Percentiles rank a stretch among this genome's conserved stretches.
Conservation (phyloP, 2,113 vertebrate species). For the Saguinus midas region DNA sequence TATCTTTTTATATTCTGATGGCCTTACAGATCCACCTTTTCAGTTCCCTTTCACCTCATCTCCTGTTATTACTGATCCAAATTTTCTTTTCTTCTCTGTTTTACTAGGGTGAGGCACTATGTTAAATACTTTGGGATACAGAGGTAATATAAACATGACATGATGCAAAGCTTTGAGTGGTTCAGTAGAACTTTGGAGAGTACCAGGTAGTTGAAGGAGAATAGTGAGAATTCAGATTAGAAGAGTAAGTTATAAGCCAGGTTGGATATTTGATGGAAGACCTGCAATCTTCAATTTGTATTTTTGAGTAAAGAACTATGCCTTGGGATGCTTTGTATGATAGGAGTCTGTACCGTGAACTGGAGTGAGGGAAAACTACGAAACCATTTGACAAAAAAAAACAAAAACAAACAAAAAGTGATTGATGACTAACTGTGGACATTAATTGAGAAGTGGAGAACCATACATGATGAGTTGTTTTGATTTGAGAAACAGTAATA, state of each 20-base stretch:
- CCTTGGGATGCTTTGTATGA: not conserved
- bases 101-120: not conserved
- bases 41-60: not conserved
- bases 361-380: not conserved
- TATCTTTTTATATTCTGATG: not conserved
- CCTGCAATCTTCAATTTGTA: not conserved
- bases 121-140: not conserved
- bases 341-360: not conserved
- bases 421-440: not conserved
- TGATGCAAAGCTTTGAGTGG: not conserved
- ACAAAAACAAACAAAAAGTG: not conserved
- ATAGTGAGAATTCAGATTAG: not conserved
- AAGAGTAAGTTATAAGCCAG: not conserved
- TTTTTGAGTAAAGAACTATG: not conserved
- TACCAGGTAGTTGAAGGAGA: not conserved
- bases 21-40: not conserved
- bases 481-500: not conserved
- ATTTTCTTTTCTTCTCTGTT: not conserved
- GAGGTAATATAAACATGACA: not conserved
- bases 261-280: not conserved
- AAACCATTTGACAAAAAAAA: not conserved
- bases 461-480: not conserved
- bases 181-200: not conserved
- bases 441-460: not conserved
- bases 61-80: not conserved